These are phyloP conservation scores for Gymnoscopelus microlampas DNA, from an alignment of 2,797 vertebrate genomes.

Conservation along the genomic window DNA sequence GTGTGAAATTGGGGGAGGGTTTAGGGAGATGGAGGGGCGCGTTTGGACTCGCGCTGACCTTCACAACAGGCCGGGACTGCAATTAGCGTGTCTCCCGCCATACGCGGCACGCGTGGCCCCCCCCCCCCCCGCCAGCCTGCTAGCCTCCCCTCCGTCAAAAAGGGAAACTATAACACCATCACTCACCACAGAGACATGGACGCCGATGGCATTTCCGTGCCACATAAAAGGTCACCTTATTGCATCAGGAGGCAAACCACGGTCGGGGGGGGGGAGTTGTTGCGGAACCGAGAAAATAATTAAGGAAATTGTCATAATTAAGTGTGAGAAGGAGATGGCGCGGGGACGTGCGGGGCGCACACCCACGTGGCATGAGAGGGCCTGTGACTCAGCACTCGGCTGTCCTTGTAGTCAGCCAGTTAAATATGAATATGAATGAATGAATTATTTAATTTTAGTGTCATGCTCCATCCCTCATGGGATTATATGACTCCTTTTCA, in stretches of 20 bases:
- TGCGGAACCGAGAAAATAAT: conserved; percentile 61
- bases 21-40: not conserved
- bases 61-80: conserved; percentile 69
- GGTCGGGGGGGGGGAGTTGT: conserved; percentile 50
- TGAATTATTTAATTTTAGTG: too few relatives aligned
- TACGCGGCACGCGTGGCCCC: conserved; percentile 55
- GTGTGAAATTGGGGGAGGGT: conserved; percentile 45
- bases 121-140: conserved; percentile 21
- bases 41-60: conserved; percentile 64
- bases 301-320: conserved; percentile 79
- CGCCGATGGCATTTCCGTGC: conserved; percentile 73
- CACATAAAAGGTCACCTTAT: conserved; percentile 79
- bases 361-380: conserved; percentile 59
- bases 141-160: conserved; percentile 63
- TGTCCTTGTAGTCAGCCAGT: conserved; percentile 56
- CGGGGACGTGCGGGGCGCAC: conserved; percentile 65
- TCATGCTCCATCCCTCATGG: too few relatives aligned
- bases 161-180: conserved; percentile 73
- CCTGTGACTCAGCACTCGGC: conserved; percentile 57
- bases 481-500: too few relatives aligned
- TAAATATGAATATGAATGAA: conserved; percentile 64
- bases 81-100: conserved; percentile 77
- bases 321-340: conserved; percentile 61
- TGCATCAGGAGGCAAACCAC: conserved; percentile 54
- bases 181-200: conserved; percentile 57